Evolutionary conservation across 2,113 vertebrate genomes (phyloP), one percentile per base, ranked within the genome.

Genomic region (Takifugu flavidus): DNA sequence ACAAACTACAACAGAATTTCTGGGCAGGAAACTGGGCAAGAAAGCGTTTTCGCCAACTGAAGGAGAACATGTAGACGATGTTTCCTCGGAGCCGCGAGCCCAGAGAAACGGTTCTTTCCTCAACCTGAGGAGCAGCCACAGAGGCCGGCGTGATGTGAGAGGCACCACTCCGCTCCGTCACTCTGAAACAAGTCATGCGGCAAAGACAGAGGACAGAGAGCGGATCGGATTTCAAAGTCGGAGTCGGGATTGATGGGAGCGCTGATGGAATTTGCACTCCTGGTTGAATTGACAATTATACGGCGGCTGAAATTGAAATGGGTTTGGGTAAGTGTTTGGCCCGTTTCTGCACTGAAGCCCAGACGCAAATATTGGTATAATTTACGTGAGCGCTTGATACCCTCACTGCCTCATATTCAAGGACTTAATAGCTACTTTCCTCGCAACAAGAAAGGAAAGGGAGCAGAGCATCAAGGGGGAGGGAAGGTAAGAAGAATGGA

Each of bases 361-460:
- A 65, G 46, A 79, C 85, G 80, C 77, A 86, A 86, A 83, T 85
- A 82, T 82, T 82, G 53, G 64, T 51, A 85, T 82, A 70, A 86
- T 87, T 84, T 82, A 81, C 74, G 74, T 68, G 74, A 72, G 59
- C 6, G 34, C 70, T 70, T 83, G 69, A 76, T 79, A 51, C 46
- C 59, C 65, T 69, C 51, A 55, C 42, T 76, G 73, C 70, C 67
- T 84, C 71, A 74, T 76, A 80, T 72, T 75, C 61, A 76, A 56
- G 54, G 70, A 81, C 85, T 83, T 81, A 81, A 79, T 79, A 79
- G 69, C 56, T 74, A 60, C 70, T 79, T 80, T 70, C 54, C 62
- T 71, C 10, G 28, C 72, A 84, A 61, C 57, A 51, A 62, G 13
- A 34, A 55, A 25, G 69, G 56, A 58, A 58, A 44, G 13, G 57